Evolutionary conservation across 2,113 vertebrate species (phyloP).

Genomic region (Carassius auratus): DNA sequence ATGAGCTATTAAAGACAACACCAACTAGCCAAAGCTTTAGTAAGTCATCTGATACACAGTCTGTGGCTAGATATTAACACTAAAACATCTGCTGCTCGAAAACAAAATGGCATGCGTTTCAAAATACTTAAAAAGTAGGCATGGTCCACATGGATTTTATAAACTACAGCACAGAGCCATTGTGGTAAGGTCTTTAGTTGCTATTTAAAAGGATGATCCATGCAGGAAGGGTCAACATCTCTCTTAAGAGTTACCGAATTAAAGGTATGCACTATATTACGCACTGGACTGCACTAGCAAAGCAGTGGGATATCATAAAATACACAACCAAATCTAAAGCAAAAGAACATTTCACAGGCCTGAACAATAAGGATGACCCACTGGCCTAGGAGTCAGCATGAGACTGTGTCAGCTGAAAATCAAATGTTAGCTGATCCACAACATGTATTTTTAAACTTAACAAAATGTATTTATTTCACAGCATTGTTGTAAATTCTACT

Average conservation of each 20-base stretch:
- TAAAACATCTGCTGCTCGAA: slow-evolving; percentile 6
- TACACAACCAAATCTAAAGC: neutral
- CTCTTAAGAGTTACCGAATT: neutral
- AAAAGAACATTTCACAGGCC: neutral
- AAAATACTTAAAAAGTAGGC: neutral
- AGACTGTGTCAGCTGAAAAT: neutral
- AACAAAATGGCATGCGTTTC: neutral
- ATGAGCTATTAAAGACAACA: slow-evolving; percentile 25
- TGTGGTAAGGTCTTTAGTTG: neutral
- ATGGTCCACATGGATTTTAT: neutral
- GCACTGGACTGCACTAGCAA: neutral
- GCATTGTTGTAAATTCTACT: neutral
- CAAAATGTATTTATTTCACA: neutral
- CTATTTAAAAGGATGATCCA: neutral
- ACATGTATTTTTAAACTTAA: neutral
- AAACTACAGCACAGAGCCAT: neutral
- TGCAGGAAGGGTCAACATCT: neutral
- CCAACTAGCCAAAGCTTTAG: neutral
- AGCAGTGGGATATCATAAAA: neutral
- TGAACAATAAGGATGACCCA: neutral
- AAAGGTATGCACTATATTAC: neutral
- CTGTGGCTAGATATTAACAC: slow-evolving; percentile 24
- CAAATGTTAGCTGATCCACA: neutral
- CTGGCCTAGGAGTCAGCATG: neutral
- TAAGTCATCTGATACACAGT: slow-evolving; percentile 8